These are phyloP conservation scores for Leptarthrus brevirostris DNA, from an alignment of 2,888 invertebrate species.

Conservation along the genomic window DNA sequence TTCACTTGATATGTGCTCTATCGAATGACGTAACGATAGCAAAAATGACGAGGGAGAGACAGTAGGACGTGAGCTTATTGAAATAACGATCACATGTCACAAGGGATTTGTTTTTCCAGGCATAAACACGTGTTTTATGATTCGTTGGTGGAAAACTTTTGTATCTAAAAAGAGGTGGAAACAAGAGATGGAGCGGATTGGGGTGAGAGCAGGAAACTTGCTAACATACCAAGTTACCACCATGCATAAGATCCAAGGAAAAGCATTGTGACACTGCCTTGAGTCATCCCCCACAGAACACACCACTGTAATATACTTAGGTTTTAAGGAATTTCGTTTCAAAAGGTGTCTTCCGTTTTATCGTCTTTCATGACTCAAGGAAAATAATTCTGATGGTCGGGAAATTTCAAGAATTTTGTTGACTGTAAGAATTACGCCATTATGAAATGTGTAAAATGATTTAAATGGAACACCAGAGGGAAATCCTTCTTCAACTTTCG, in stretches of 20 bases:
- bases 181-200: background rate
- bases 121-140: no score
- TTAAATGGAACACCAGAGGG: background rate
- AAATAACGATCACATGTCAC: no score
- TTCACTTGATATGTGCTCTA: no score
- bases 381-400: background rate
- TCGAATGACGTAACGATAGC: no score
- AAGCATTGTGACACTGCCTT: background rate
- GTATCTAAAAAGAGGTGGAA: background rate
- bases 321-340: background rate
- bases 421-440: background rate
- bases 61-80: no score
- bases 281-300: background rate
- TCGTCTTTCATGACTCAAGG: background rate
- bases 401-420: slow-evolving; percentile 2
- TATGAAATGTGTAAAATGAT: slow-evolving; percentile 1
- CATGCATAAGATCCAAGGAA: no score
- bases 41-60: no score
- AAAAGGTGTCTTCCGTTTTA: background rate
- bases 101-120: no score
- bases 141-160: no score
- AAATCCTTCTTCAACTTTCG: background rate
- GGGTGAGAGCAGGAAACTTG: no score
- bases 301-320: background rate
- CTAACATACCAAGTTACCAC: no score